A percentile compares a stretch with the other conserved stretches of the same genome.
These are phyloP conservation scores for Agrenia bidenticulata DNA, from an alignment of 2,888 invertebrate species.

Conservation along the genomic window DNA sequence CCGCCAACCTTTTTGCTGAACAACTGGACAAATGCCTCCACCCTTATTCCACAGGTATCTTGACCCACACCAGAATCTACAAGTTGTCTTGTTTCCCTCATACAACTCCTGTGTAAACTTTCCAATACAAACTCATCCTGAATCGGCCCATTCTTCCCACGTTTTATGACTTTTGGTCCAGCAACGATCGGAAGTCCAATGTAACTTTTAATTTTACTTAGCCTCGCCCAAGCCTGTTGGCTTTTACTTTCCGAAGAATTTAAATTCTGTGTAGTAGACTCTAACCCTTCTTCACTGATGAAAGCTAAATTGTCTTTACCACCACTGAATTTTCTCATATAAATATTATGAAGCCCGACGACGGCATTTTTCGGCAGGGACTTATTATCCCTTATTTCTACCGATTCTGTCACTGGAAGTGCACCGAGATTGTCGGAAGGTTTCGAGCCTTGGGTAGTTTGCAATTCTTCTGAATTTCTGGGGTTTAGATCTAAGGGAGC, in stretches of 20 bases:
- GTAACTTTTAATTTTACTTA: neutral
- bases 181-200: neutral
- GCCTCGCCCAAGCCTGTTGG: neutral
- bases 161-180: neutral
- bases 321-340: conserved; percentile 13
- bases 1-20: conserved; percentile 21
- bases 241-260: neutral
- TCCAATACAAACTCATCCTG: conserved; percentile 21
- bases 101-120: conserved; percentile 26
- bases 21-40: conserved; percentile 16
- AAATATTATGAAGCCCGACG: conserved; percentile 4
- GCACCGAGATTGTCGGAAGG: no score
- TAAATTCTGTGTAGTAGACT: neutral
- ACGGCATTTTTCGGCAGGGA: neutral
- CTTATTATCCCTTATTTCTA: no score
- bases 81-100: conserved; percentile 34
- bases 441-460: no score
- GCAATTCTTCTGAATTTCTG: no score
- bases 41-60: neutral
- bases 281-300: conserved; percentile 30
- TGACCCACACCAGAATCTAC: conserved; percentile 9
- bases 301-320: conserved; percentile 35
- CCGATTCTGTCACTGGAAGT: no score
- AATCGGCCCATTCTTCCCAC: conserved; percentile 1
- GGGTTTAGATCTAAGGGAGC: no score